phyloP scores from a whole-genome alignment of 64 coral and sea anemone species.

The Exaiptasia diaphana region DNA sequence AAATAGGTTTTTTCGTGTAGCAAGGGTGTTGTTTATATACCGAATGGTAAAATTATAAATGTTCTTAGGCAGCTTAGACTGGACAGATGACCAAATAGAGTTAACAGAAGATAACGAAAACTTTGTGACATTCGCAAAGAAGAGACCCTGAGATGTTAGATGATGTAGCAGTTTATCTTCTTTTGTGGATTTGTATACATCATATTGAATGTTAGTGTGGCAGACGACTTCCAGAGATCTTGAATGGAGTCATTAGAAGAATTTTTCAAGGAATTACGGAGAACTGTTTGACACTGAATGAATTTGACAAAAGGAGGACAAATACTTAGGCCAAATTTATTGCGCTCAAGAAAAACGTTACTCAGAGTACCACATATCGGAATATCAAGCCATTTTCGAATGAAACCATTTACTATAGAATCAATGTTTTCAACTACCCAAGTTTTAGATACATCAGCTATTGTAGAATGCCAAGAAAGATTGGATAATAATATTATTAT shows the following conservation, averaged over 20 bases:
- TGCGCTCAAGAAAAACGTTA: neutral
- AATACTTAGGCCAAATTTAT: neutral
- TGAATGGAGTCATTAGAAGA: neutral
- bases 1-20: neutral
- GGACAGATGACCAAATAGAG: too few species aligned
- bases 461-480: neutral
- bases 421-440: neutral
- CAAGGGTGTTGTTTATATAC: too few species aligned
- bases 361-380: neutral
- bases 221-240: neutral
- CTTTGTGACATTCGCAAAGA: neutral
- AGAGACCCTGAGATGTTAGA: neutral
- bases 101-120: neutral
- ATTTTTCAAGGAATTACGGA: neutral
- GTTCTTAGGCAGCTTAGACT: too few species aligned
- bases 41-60: too few species aligned
- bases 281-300: too few species aligned
- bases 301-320: too few species aligned
- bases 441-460: too few species aligned
- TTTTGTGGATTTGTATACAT: neutral
- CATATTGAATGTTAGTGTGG: neutral
- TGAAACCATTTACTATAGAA: neutral
- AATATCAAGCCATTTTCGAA: too few species aligned
- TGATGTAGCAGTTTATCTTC: neutral
- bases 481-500: too few species aligned